Percentiles rank a stretch among this genome's conserved stretches.
These are phyloP conservation scores for Ormyrus thymus DNA, from an alignment of 2,888 invertebrate genomes.

Conservation along the genomic window DNA sequence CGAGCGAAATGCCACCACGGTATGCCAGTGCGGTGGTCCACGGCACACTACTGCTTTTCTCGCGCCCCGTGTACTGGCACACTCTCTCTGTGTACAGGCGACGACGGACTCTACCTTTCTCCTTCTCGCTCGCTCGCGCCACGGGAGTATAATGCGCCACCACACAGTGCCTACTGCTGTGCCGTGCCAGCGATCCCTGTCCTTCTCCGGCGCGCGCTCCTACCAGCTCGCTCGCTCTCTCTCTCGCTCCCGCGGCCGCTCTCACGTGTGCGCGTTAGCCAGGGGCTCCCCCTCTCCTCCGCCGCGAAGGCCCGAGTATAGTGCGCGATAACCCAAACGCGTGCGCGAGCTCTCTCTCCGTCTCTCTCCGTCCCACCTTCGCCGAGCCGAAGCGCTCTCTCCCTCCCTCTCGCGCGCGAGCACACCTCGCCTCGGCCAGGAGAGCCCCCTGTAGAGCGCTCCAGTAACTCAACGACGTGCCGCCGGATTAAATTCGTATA, in stretches of 20 bases:
- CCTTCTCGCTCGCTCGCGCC: constrained; percentile 58
- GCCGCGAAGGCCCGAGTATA: constrained; percentile 42
- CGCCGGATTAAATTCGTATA: constrained; percentile 72
- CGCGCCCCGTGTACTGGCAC: constrained; percentile 76
- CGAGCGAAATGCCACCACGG: constrained; percentile 68
- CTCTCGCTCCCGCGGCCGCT: constrained; percentile 70
- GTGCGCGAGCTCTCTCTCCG: constrained; percentile 50
- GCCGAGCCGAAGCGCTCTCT: constrained; percentile 57
- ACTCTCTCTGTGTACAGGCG: constrained; percentile 61
- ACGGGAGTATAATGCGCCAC: constrained; percentile 50
- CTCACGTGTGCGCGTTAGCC: constrained; percentile 56
- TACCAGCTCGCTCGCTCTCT: constrained; percentile 64
- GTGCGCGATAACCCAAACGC: constrained; percentile 50
- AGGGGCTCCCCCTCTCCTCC: constrained; percentile 45
- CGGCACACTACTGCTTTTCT: constrained; percentile 82
- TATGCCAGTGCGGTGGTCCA: constrained; percentile 79
- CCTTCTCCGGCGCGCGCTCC: constrained; percentile 28
- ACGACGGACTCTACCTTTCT: constrained; percentile 51
- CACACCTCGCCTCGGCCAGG: constrained; percentile 57
- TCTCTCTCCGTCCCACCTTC: constrained; percentile 57
- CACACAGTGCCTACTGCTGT: constrained; percentile 56
- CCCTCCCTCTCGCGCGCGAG: constrained; percentile 50
- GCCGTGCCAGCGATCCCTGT: constrained; percentile 54
- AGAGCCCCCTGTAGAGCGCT: constrained; percentile 71
- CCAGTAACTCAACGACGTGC: constrained; percentile 69